Percentiles rank a stretch among this genome's conserved stretches.
These are phyloP conservation scores for Crypturellus undulatus DNA, from an alignment of 2,113 vertebrate genomes.

Conservation along the genomic window DNA sequence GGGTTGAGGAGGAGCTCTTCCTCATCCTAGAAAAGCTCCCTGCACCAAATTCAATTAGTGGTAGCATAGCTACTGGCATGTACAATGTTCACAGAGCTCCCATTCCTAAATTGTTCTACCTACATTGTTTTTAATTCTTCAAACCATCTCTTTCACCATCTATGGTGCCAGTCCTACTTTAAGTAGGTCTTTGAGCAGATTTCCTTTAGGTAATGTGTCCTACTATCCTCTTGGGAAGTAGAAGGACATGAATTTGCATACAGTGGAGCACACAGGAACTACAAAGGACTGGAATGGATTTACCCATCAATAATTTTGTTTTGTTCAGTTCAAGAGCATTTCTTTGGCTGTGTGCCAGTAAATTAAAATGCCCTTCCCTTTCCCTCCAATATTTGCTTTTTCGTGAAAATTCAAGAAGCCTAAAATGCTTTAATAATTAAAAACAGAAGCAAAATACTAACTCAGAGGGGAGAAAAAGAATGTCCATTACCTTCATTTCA, in stretches of 20 bases:
- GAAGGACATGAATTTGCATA: neutral
- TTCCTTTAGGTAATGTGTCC: neutral
- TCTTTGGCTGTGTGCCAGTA: neutral
- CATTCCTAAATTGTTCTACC: neutral
- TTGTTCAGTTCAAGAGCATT: neutral
- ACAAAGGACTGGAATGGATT: neutral
- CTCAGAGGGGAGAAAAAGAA: neutral
- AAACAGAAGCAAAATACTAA: neutral
- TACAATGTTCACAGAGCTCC: neutral
- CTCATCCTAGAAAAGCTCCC: neutral
- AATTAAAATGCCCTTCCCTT: neutral
- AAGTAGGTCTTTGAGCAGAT: neutral
- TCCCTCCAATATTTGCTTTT: neutral
- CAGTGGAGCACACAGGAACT: neutral
- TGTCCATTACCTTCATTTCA: neutral
- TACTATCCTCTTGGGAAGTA: neutral
- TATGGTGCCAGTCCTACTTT: neutral
- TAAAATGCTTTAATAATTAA: constrained; percentile 6
- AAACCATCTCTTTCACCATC: neutral
- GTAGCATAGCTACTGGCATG: neutral
- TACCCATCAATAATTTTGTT: neutral
- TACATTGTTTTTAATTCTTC: fast-evolving
- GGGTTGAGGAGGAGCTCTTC: neutral
- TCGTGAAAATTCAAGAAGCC: constrained; percentile 7
- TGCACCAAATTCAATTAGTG: neutral